phyloP scores from a whole-genome alignment of 2,797 vertebrate genomes.

The Scarus forsteni region DNA sequence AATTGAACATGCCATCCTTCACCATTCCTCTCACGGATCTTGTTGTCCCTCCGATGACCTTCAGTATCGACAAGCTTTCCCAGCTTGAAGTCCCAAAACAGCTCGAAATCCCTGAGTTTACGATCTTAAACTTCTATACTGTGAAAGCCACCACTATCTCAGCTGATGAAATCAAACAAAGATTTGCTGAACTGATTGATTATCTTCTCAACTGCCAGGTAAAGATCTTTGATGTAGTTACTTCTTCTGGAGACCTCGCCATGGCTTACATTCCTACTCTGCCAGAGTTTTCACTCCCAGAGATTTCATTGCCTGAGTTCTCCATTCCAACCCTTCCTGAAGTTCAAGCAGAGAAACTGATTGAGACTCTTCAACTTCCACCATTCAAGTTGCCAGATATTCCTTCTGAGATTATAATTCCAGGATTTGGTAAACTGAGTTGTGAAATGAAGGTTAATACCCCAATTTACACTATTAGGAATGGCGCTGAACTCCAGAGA shows the following conservation, averaged over 20 bases:
- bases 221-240: slow-evolving; percentile 6
- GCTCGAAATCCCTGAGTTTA: slow-evolving; percentile 33
- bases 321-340: slow-evolving; percentile 85
- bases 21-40: slow-evolving; percentile 25
- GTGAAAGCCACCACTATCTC: slow-evolving; percentile 17
- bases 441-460: slow-evolving; percentile 82
- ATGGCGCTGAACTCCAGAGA: slow-evolving; percentile 83
- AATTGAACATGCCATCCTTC: slow-evolving; percentile 7
- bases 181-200: slow-evolving; percentile 18
- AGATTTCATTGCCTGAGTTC: slow-evolving; percentile 82
- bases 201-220: slow-evolving; percentile 14
- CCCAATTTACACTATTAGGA: slow-evolving; percentile 85
- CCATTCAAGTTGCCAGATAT: slow-evolving; percentile 86
- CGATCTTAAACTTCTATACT: slow-evolving; percentile 4
- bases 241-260: not conserved
- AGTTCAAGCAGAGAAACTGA: slow-evolving; percentile 77
- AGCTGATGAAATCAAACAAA: slow-evolving; percentile 13
- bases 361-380: slow-evolving; percentile 85
- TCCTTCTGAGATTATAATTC: slow-evolving; percentile 79
- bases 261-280: slow-evolving; percentile 59
- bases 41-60: slow-evolving; percentile 9
- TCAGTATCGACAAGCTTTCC: not conserved
- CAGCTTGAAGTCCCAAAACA: slow-evolving; percentile 26
- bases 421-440: slow-evolving; percentile 89
- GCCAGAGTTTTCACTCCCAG: slow-evolving; percentile 82